Evolutionary conservation across 2,797 vertebrate genomes (phyloP), one percentile per base, ranked within the genome.

Genomic region (Anguilla marmorata): DNA sequence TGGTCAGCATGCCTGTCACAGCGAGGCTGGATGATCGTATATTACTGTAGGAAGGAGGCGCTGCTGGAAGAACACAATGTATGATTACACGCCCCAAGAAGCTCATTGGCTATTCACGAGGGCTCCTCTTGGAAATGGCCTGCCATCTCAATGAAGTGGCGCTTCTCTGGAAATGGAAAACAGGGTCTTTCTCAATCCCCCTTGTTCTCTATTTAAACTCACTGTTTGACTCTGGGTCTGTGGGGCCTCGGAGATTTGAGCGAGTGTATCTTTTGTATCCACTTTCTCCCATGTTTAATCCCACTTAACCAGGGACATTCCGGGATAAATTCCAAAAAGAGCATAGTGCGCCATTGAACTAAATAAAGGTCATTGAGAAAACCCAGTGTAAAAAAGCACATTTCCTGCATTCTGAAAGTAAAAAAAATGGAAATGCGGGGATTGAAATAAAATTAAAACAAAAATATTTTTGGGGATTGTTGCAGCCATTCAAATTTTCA

Each of bases 101-200:
- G 63, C 66, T 86, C 41, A 85, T 85, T 85, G 56, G 54, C 27
- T 41, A 85, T 85, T 85, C 84, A 85, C 30, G 0, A 21, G 54
- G 84, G 58, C 84, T 24, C 16, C 84, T 60, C 19, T 21, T 27
- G 37, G 33, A 85, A 79, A 85, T 41, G 19, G 33, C 2, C 54
- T 85, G 84, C 85, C 58, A 41, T 48, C 85, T 86, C 41, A 48
- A 86, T 48, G n/a, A 86, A 72, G 37, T 72, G 85, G 85, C 16
- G 16, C 56, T 66, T 7, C 19, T 37, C 21, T 48, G 21, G 41
- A 85, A 85, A 41, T 60, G 37, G 41, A 85, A 85, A 85, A 58
- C 21, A 33, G 27, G 50, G 3, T 84, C 83, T 63, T 27, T 85
- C 11, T 56, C 30, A 30, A 33, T 45, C 60, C 37, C 56, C 58